Base-by-base conservation (phyloP, 1,140 invertebrate species). In the Cydia strobilella region DNA sequence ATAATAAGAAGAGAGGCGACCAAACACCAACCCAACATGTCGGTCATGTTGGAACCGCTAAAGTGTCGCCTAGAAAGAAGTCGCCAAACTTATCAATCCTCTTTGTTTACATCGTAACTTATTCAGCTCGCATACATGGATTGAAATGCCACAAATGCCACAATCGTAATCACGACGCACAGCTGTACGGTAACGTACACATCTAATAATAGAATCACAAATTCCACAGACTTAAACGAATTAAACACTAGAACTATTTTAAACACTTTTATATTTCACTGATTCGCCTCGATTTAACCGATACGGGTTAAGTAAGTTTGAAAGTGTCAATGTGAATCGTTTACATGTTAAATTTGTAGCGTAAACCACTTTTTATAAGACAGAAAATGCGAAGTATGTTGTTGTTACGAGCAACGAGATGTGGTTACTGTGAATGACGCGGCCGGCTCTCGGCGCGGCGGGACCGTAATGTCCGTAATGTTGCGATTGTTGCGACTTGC, bases 251-350 rank as follows among this genome's bases (percentile, higher is more conserved):
- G 25, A 72, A 87, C 79, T 81, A 78, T 79, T 78, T 81, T 83
- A 85, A 86, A 86, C 15, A 87, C 84, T 69, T 35, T 13, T 39
- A 4, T 66, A 31, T 63, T 63, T 31, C 63, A 66, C 63, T 66
- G 27, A 27, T 12, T 35, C 27, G 31, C 63, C 63, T 31, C 13
- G 25, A 31, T 66, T 66, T 66, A 35, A 35, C 63, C 63, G 51
- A 39, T 66, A 66, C 5, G 63, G 27, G 25, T 66, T n/a, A 31
- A 35, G 15, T 59, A 59, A 59, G 5, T n/a, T 51, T 51, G 15
- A 18, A 51, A 59, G n/a, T 23, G 45, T 59, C 2, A 54, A 54
- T 59, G n/a, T 59, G 1, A 2, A 9, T 23, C 7, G 18, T 59
- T 23, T 23, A 59, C 54, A 59, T 59, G 18, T 23, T 59, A 10